Conservation (phyloP, 1,140 invertebrate genomes). For the Thaumatotibia leucotreta region DNA sequence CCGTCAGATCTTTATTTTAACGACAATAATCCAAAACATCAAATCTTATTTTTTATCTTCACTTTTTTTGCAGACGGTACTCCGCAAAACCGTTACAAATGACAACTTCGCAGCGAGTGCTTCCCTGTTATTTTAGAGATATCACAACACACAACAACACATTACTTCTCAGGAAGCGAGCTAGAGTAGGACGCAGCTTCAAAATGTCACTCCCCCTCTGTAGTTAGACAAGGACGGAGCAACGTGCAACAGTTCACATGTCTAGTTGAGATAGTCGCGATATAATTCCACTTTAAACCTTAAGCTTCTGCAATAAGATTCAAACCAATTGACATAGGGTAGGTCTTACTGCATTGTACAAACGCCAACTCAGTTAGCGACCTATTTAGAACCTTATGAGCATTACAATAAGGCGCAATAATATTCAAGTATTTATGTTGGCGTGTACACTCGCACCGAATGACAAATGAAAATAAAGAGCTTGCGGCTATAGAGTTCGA, state of each 20-base stretch:
- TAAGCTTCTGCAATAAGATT: conserved; percentile 22
- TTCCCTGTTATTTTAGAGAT: conserved; percentile 76
- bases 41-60: too few species aligned
- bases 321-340: conserved; percentile 20
- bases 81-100: conserved; percentile 70
- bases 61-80: conserved; percentile 49
- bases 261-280: conserved; percentile 31
- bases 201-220: conserved; percentile 44
- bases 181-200: conserved; percentile 49
- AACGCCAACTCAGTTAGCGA: too few species aligned
- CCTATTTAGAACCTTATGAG: too few species aligned
- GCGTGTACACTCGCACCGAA: conserved; percentile 35
- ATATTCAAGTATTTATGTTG: too few species aligned
- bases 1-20: too few species aligned
- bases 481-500: conserved; percentile 9
- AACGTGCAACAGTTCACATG: conserved; percentile 66
- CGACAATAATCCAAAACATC: too few species aligned
- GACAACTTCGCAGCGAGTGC: conserved; percentile 74
- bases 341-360: conserved; percentile 43
- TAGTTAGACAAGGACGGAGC: conserved; percentile 46
- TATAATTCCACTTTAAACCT: conserved; percentile 29
- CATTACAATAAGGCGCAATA: too few species aligned
- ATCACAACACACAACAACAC: conserved; percentile 76
- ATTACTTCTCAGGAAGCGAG: conserved; percentile 69
- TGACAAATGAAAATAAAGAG: conserved; percentile 62